phyloP scores from a whole-genome alignment of 2,888 invertebrate species.

The Eledona agricola region DNA sequence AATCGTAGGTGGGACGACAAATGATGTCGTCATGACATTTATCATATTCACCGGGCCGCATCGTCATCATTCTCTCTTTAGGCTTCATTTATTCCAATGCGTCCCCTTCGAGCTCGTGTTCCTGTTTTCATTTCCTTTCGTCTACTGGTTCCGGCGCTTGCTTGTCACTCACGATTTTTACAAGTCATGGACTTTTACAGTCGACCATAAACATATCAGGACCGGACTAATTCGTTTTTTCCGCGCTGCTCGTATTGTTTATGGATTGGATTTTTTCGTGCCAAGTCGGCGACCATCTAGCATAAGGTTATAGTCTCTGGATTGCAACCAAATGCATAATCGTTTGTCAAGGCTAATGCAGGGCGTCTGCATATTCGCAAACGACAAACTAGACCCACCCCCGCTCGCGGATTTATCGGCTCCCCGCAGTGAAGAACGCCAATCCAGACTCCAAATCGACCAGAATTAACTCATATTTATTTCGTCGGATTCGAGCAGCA shows the following conservation, averaged over 20 bases:
- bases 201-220: slow-evolving; percentile 62
- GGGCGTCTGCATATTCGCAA: slow-evolving; percentile 48
- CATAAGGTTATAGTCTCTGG: slow-evolving; percentile 62
- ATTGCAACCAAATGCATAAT: slow-evolving; percentile 64
- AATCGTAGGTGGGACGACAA: slow-evolving; percentile 32
- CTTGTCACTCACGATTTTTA: slow-evolving; percentile 64
- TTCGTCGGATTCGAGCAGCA: slow-evolving; percentile 9
- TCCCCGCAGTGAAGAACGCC: slow-evolving; percentile 50
- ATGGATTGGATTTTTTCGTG: slow-evolving; percentile 39
- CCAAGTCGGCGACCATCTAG: slow-evolving; percentile 58
- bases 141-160: slow-evolving; percentile 60
- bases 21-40: slow-evolving; percentile 48
- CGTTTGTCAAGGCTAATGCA: slow-evolving; percentile 63
- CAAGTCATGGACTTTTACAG: slow-evolving; percentile 64
- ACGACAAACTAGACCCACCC: slow-evolving; percentile 32
- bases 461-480: slow-evolving; percentile 50
- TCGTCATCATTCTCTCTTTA: slow-evolving; percentile 63
- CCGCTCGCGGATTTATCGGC: slow-evolving; percentile 54
- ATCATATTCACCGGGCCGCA: slow-evolving; percentile 58
- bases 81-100: slow-evolving; percentile 62
- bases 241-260: too few relatives aligned
- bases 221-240: too few relatives aligned
- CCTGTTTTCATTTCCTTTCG: slow-evolving; percentile 62
- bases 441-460: slow-evolving; percentile 55
- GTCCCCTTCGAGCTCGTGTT: slow-evolving; percentile 55